Conservation (phyloP, 2,888 invertebrate genomes). For the Onchidella celtica region DNA sequence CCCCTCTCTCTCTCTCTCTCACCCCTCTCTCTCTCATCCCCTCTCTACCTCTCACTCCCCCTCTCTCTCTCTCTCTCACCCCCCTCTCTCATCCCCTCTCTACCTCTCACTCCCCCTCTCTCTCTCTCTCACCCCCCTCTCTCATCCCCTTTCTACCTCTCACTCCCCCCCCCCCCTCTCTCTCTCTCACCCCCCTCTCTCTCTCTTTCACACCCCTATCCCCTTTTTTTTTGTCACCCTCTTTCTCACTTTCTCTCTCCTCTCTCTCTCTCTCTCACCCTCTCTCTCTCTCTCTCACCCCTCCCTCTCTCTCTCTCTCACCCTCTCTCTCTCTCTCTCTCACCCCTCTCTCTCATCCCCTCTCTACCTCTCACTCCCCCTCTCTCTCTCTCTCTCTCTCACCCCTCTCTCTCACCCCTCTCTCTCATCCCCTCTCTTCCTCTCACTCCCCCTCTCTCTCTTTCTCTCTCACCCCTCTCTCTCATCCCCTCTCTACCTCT, state of each 20-base stretch:
- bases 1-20: background rate
- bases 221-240: background rate
- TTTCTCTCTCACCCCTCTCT: background rate
- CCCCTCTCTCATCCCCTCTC: slow-evolving; percentile 3
- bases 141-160: background rate
- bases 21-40: too few species aligned
- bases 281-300: background rate
- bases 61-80: background rate
- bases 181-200: too few species aligned
- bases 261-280: background rate
- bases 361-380: too few species aligned
- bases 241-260: background rate
- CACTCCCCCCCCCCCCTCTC: slow-evolving; percentile 1
- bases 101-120: background rate
- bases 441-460: slow-evolving; percentile 8
- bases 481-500: too few species aligned
- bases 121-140: background rate
- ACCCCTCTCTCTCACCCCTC: background rate
- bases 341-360: too few species aligned
- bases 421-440: too few species aligned
- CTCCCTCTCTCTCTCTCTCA: background rate
- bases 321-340: too few species aligned
- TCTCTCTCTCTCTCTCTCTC: slow-evolving; percentile 4
- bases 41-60: too few species aligned
- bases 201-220: background rate